Evolutionary conservation across 1,140 invertebrate species (phyloP), one percentile per base, ranked within the genome.

Genomic region (Neodiprion lecontei): DNA sequence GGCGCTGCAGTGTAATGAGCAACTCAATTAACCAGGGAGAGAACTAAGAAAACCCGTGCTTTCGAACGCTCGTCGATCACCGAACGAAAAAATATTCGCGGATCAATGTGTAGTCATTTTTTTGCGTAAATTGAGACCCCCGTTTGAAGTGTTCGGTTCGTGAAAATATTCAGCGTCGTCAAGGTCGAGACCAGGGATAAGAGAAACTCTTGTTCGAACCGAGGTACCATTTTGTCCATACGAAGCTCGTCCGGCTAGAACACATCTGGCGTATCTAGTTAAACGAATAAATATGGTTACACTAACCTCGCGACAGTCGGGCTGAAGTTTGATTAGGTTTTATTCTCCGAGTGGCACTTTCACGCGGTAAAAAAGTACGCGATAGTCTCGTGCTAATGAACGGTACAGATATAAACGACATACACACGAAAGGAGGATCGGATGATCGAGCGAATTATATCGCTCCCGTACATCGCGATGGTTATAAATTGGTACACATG

Each of bases 401-500:
- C 53, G 53, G 9, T 40, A 40, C 28, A 40, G 2, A 5, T 40
- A 12, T 4, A 12, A 12, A 61, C 53, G n/a, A 61, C 8, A 14
- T 5, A 40, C 28, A 12, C 53, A 61, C 53, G 11, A 9, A 12
- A 17, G 53, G 53, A 9, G 53, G 53, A 61, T 14, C 53, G 53
- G 53, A 61, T 61, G 53, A 61, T 12, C 53, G 53, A 5, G n/a
- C 53, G 53, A 61, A 61, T 61, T 61, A 61, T 61, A 61, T 61
- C 53, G 11, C n/a, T 61, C n/a, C 53, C 53, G 28, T 40, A 40
- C 28, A 48, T 61, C 50, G 9, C 12, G 78, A 80, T 82, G 77
- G 78, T 84, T 82, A 84, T 83, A 84, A 83, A 83, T 84, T 81
- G 83, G 83, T 61, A 61, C n/a, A 9, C 8, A 61, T 61, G 53